Evolutionary conservation across 1,140 invertebrate genomes (phyloP).

Genomic region (Hyles euphorbiae): DNA sequence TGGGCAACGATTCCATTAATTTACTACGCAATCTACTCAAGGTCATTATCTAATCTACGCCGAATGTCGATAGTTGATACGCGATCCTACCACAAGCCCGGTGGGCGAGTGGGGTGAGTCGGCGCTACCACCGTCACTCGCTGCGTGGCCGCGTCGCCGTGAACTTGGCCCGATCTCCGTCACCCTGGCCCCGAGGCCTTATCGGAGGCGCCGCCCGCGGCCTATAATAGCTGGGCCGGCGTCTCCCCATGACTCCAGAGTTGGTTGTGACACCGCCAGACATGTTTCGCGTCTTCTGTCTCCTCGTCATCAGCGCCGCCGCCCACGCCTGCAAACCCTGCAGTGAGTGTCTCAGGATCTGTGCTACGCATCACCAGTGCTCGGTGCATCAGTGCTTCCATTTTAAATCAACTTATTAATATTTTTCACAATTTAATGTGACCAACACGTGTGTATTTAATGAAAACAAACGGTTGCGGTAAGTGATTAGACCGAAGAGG

Average conservation of each 20-base stretch:
- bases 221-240: conserved; percentile 71
- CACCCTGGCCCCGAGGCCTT: conserved; percentile 67
- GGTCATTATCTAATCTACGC: conserved; percentile 53
- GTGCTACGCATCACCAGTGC: background rate
- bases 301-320: conserved; percentile 48
- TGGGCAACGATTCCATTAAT: conserved; percentile 9
- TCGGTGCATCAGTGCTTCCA: background rate
- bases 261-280: conserved; percentile 55
- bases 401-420: too few species aligned
- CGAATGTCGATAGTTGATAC: conserved; percentile 1
- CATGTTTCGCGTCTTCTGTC: conserved; percentile 60
- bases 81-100: conserved; percentile 30
- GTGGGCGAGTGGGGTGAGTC: conserved; percentile 48
- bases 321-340: conserved; percentile 60
- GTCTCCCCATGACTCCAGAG: conserved; percentile 63
- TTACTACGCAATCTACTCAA: conserved; percentile 23
- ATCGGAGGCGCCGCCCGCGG: conserved; percentile 67
- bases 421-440: too few species aligned
- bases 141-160: conserved; percentile 61
- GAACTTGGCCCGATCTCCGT: conserved; percentile 65
- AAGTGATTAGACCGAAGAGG: conserved; percentile 1
- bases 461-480: conserved; percentile 8
- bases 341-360: conserved; percentile 50
- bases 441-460: too few species aligned
- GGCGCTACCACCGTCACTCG: conserved; percentile 39